Conservation (phyloP, 2,888 invertebrate genomes). For the Dermolepida albohirtum region DNA sequence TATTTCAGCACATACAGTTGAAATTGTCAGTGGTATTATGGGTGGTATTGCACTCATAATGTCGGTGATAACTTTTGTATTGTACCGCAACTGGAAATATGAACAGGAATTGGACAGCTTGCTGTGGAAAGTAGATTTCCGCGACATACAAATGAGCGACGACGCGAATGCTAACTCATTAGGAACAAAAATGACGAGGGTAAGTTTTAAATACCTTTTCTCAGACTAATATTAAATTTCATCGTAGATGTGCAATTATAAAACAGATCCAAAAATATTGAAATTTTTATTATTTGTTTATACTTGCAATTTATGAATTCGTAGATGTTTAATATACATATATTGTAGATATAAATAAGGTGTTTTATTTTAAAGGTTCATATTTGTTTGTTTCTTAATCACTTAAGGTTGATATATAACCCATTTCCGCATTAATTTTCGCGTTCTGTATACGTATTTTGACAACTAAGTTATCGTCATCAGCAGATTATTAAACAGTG, state of each 20-base stretch:
- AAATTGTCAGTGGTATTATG: conserved; percentile 84
- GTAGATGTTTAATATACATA: too few species aligned
- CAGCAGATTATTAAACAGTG: too few species aligned
- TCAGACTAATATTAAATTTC: too few species aligned
- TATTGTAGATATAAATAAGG: too few species aligned
- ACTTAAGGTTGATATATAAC: too few species aligned
- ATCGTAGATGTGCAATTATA: too few species aligned
- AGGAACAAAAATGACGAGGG: conserved; percentile 62
- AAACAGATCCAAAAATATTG: background rate
- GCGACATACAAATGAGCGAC: conserved; percentile 84
- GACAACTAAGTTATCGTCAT: too few species aligned
- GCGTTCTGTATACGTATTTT: too few species aligned
- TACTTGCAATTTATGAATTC: too few species aligned
- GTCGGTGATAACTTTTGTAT: conserved; percentile 78
- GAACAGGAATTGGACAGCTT: conserved; percentile 93
- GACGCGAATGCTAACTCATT: conserved; percentile 65
- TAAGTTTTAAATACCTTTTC: conserved; percentile 47
- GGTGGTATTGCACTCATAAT: conserved; percentile 81
- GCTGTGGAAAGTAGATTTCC: conserved; percentile 94
- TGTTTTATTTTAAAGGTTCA: too few species aligned
- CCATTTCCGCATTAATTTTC: too few species aligned
- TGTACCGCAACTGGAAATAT: conserved; percentile 92
- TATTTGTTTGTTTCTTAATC: too few species aligned
- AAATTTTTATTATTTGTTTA: background rate
- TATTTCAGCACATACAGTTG: conserved; percentile 78